Conservation (phyloP, 2,888 invertebrate genomes). For the Hetaerina titia region DNA sequence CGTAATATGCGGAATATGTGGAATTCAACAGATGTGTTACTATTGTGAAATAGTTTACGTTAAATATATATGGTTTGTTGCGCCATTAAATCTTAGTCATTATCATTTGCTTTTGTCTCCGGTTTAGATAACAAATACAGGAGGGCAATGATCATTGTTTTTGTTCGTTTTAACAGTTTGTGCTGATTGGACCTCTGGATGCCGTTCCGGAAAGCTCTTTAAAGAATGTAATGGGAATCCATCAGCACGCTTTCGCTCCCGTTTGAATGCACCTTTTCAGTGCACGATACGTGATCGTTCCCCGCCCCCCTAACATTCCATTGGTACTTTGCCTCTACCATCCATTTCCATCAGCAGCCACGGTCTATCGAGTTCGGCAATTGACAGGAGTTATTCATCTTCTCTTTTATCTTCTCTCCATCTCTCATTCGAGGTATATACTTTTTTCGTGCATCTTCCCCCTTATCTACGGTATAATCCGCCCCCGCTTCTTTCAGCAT, state of each 20-base stretch:
- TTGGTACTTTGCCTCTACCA: not conserved
- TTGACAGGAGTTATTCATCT: not conserved
- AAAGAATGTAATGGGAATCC: not conserved
- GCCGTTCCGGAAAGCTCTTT: not conserved
- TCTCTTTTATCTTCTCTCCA: not conserved
- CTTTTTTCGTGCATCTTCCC: not conserved
- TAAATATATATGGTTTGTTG: too few species aligned
- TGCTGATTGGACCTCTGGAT: not conserved
- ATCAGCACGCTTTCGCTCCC: not conserved
- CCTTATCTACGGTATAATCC: not conserved
- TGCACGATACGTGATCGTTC: not conserved
- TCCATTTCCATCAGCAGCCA: not conserved
- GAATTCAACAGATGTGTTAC: too few species aligned
- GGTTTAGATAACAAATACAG: too few species aligned
- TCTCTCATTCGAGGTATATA: not conserved
- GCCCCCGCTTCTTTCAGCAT: not conserved
- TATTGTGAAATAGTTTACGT: too few species aligned
- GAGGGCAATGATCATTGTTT: too few species aligned
- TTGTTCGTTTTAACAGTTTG: too few species aligned
- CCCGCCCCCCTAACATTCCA: not conserved
- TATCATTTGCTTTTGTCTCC: too few species aligned
- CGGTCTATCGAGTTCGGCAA: not conserved
- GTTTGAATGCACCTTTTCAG: not conserved
- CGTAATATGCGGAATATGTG: too few species aligned
- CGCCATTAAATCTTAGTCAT: too few species aligned